Base-by-base conservation (phyloP, 2,888 invertebrate genomes). In the Machimus atricapillus region DNA sequence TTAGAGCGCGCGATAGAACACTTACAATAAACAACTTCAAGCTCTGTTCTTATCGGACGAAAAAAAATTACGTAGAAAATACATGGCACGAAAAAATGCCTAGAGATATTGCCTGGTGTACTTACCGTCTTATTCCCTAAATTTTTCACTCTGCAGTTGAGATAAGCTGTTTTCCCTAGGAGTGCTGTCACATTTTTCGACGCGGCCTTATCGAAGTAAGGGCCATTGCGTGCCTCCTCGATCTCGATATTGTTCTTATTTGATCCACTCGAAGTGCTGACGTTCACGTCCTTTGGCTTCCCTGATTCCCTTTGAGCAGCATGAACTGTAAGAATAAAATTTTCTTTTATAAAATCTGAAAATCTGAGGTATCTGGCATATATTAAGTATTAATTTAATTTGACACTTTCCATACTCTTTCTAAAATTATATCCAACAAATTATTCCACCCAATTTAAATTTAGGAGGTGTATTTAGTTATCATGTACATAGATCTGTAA, bases 81-180 rank as follows among this genome's bases (percentile, higher is more conserved):
- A 40, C 31, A 40, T 34, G 16, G 34, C 77, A 77, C 77, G 77
- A 31, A 77, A 77, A 77, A n/a, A 37, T 37, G 8, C 77, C 19
- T 77, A 31, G 5, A 37, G 34, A 37, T 16, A 77, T 37, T 77
- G 34, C 34, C 77, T 40, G 19, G 31, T 6, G 77, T 82, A 94
- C 96, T 95, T 91, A 97, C 97, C 93, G 97, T 97, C 93, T 97
- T 96, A 94, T 98, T 97, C 89, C 97, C 97, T 92, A 97, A 94
- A 93, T 97, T 97, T 93, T 97, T 97, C 89, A 97, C 97, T 88
- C 97, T 95, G 93, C 98, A 98, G 92, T 96, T 97, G 90, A 98
- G 94, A 91, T 97, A 97, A 81, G 97, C 97, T 56, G 97, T 97
- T 93, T 97, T 97, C 89, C 97, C 97, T 87, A 97, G 94, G 79